These are phyloP conservation scores for Microhierax caerulescens DNA, from an alignment of 2,797 vertebrate species.

Conservation along the genomic window DNA sequence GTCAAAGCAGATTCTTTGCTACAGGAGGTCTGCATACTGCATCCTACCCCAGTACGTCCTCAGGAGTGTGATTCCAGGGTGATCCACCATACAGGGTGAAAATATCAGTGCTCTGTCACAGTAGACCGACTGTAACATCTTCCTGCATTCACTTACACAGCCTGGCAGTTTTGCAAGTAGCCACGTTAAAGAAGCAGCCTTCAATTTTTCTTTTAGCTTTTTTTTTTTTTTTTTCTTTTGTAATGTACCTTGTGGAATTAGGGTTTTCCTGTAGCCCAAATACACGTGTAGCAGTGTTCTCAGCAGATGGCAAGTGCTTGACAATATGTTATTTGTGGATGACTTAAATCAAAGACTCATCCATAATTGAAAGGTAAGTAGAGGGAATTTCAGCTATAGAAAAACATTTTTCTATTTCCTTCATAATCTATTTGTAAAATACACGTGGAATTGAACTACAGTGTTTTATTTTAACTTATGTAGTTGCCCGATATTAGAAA, in stretches of 20 bases:
- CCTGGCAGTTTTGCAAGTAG: constrained; percentile 50
- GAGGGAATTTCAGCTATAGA: neutral
- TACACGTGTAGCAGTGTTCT: neutral
- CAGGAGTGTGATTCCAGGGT: constrained; percentile 40
- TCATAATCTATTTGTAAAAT: neutral
- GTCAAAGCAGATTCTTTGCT: constrained; percentile 28
- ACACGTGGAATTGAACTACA: neutral
- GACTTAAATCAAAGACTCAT: neutral
- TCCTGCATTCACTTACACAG: constrained; percentile 30
- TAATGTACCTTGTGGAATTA: neutral
- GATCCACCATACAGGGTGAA: neutral
- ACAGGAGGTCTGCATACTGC: neutral
- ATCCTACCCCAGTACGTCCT: neutral
- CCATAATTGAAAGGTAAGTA: neutral
- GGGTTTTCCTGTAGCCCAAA: neutral
- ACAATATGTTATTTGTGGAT: neutral
- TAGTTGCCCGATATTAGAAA: neutral
- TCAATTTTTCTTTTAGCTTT: neutral
- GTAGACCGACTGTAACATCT: constrained; percentile 37
- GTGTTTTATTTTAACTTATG: neutral
- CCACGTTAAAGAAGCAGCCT: neutral
- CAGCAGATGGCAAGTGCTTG: neutral
- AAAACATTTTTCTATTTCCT: neutral
- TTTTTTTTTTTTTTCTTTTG: neutral
- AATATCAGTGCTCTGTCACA: constrained; percentile 32